phyloP scores from a whole-genome alignment of 2,797 vertebrate species.

The Glyptemys insculpta region DNA sequence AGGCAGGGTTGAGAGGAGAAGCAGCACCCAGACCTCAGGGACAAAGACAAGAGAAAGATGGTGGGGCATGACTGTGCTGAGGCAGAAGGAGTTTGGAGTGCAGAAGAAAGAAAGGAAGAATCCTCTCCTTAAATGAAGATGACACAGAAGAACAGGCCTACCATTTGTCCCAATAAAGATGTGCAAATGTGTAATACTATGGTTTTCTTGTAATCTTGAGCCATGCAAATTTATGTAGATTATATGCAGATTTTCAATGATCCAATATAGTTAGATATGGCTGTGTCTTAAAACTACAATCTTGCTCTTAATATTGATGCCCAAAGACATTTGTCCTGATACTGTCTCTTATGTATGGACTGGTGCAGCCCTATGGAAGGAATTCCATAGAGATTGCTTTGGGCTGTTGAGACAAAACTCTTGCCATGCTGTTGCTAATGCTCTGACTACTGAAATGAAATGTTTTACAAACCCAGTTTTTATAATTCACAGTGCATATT shows the following conservation, averaged over 20 bases:
- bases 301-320: background rate
- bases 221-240: background rate
- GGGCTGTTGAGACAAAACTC: conserved; percentile 11
- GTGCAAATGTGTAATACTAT: background rate
- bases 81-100: no score
- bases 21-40: no score
- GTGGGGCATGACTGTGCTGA: no score
- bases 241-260: background rate
- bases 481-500: conserved; percentile 58
- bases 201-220: background rate
- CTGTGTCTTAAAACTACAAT: conserved; percentile 12
- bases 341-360: background rate
- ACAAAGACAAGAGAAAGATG: no score
- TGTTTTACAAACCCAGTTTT: conserved; percentile 40
- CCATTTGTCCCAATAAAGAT: background rate
- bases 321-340: background rate
- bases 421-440: background rate
- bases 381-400: background rate
- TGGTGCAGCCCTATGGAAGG: background rate
- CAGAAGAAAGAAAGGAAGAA: background rate
- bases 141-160: background rate
- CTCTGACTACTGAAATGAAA: conserved; percentile 48
- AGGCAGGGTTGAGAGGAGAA: no score
- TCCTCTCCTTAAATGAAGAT: background rate
- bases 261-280: background rate